phyloP scores from a whole-genome alignment of 1,140 invertebrate species.

The Colletes gigas region DNA sequence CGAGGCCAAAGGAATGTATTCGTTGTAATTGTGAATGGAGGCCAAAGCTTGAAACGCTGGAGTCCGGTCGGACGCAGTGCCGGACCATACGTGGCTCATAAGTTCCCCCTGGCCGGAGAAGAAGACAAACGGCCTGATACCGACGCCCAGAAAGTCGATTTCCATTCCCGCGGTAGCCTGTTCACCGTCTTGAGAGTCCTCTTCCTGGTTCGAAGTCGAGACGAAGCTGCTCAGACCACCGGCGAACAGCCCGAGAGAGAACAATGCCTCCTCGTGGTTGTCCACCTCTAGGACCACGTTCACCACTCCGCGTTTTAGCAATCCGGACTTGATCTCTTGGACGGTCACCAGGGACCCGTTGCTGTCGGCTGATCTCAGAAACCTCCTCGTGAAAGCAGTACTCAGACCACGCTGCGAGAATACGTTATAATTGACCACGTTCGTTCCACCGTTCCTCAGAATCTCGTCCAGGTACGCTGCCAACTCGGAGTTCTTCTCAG shows the following conservation, averaged over 20 bases:
- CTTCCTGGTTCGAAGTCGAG: slow-evolving; percentile 81
- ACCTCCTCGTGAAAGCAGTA: slow-evolving; percentile 85
- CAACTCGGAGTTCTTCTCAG: slow-evolving; percentile 81
- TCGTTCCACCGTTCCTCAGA: slow-evolving; percentile 72
- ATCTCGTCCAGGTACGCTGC: slow-evolving; percentile 75
- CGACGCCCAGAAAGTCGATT: slow-evolving; percentile 88
- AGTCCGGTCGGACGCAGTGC: slow-evolving; percentile 90
- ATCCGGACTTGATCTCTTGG: slow-evolving; percentile 88
- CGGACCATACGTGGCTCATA: slow-evolving; percentile 95
- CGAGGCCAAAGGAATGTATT: slow-evolving; percentile 86
- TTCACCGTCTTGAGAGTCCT: slow-evolving; percentile 80
- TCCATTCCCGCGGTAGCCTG: slow-evolving; percentile 92
- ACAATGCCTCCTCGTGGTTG: slow-evolving; percentile 79
- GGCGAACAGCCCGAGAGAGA: slow-evolving; percentile 89
- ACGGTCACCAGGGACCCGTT: slow-evolving; percentile 88
- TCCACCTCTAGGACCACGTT: slow-evolving; percentile 85
- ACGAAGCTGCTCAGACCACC: slow-evolving; percentile 87
- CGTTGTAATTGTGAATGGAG: slow-evolving; percentile 88
- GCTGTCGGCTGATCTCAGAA: slow-evolving; percentile 82
- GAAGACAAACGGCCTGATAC: slow-evolving; percentile 91
- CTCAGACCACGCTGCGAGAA: slow-evolving; percentile 86
- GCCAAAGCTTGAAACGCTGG: slow-evolving; percentile 90
- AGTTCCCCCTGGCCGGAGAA: slow-evolving; percentile 92
- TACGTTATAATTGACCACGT: slow-evolving; percentile 86
- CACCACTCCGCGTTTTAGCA: slow-evolving; percentile 89